phyloP scores from a whole-genome alignment of 2,113 vertebrate genomes.

The Eublepharis macularius region DNA sequence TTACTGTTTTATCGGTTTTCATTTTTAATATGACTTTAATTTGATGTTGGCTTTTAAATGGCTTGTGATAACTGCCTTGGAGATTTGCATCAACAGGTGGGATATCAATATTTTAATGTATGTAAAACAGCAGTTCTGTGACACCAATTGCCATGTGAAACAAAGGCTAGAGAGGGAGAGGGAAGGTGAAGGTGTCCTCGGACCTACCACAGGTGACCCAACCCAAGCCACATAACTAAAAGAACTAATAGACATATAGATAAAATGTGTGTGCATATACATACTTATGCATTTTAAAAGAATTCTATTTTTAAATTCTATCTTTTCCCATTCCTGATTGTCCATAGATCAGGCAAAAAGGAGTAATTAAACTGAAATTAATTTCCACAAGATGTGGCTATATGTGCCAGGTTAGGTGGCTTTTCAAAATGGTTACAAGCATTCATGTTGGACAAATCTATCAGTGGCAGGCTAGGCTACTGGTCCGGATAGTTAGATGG shows the following conservation, averaged over 20 bases:
- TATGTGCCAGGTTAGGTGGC: neutral
- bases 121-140: too few relatives aligned
- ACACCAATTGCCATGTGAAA: neutral
- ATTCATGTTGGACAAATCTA: neutral
- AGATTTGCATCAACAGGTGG: too few relatives aligned
- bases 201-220: neutral
- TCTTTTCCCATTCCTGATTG: neutral
- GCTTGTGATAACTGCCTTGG: too few relatives aligned
- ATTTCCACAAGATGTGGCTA: neutral
- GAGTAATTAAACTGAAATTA: neutral
- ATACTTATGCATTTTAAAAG: too few relatives aligned
- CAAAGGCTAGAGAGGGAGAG: neutral
- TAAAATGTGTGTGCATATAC: too few relatives aligned
- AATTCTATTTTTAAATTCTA: too few relatives aligned
- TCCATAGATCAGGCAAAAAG: neutral
- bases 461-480: neutral
- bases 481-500: neutral
- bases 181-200: neutral
- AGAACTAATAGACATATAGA: neutral
- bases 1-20: too few relatives aligned
- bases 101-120: too few relatives aligned
- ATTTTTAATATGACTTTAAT: too few relatives aligned
- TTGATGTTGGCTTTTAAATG: too few relatives aligned
- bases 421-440: neutral
- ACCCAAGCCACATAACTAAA: neutral